Conservation (phyloP, 2,888 invertebrate genomes). For the Hipparchia semele region DNA sequence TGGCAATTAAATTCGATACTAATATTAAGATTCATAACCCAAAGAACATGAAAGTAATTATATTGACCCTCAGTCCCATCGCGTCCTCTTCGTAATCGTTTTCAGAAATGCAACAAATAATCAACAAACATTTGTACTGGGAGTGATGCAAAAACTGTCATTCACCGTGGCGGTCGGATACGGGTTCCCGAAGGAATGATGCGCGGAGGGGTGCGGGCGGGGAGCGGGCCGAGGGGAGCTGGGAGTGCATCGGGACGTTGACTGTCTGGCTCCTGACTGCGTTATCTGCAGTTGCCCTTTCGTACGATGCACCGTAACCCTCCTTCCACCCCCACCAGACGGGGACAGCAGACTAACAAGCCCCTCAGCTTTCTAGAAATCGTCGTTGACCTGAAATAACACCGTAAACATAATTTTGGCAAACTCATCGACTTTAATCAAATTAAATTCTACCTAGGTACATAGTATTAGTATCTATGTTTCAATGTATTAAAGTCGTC, state of each 20-base stretch:
- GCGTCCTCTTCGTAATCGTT: slow-evolving; percentile 69
- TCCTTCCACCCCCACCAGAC: slow-evolving; percentile 64
- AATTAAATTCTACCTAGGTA: slow-evolving; percentile 15
- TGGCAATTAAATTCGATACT: background rate
- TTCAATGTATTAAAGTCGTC: slow-evolving; percentile 2
- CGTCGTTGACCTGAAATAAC: slow-evolving; percentile 74
- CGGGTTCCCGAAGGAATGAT: slow-evolving; percentile 66
- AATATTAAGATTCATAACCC: slow-evolving; percentile 17
- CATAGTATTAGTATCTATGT: background rate
- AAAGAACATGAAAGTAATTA: slow-evolving; percentile 28
- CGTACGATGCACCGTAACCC: slow-evolving; percentile 79
- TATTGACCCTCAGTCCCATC: slow-evolving; percentile 49
- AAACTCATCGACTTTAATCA: slow-evolving; percentile 28
- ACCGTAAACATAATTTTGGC: slow-evolving; percentile 32
- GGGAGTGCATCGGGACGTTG: slow-evolving; percentile 80
- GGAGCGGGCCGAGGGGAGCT: slow-evolving; percentile 49
- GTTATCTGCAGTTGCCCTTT: slow-evolving; percentile 83
- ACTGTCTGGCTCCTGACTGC: slow-evolving; percentile 79
- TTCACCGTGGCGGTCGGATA: slow-evolving; percentile 67
- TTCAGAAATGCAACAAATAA: slow-evolving; percentile 72
- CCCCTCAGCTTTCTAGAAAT: slow-evolving; percentile 66
- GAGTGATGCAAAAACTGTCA: slow-evolving; percentile 65
- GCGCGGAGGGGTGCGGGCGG: slow-evolving; percentile 45
- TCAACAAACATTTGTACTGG: slow-evolving; percentile 55
- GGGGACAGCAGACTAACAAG: slow-evolving; percentile 66